A percentile compares a stretch with the other conserved stretches of the same genome.
These are phyloP conservation scores for Pelobates fuscus DNA, from an alignment of 2,113 vertebrate species.

Conservation along the genomic window DNA sequence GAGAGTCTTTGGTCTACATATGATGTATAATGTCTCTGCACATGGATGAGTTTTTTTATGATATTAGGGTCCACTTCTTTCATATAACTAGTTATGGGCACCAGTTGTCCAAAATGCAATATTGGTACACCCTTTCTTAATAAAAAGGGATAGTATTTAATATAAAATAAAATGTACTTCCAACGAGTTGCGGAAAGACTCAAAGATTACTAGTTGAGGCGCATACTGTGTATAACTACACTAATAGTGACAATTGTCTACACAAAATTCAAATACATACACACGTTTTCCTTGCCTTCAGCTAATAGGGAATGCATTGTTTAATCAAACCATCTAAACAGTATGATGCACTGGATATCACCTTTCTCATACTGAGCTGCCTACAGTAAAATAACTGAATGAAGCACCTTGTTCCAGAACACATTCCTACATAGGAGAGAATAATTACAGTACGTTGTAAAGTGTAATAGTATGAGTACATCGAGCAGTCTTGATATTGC, in stretches of 20 bases:
- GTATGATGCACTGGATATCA: neutral
- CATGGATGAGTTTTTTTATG: conserved; percentile 60
- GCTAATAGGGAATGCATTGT: neutral
- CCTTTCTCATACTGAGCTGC: conserved; percentile 58
- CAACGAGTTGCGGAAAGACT: conserved; percentile 68
- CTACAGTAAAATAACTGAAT: conserved; percentile 54
- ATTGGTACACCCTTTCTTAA: conserved; percentile 54
- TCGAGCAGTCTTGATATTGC: conserved; percentile 74
- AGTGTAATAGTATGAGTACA: conserved; percentile 61
- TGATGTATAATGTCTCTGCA: conserved; percentile 52
- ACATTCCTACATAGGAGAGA: conserved; percentile 42
- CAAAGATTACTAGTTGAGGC: conserved; percentile 69
- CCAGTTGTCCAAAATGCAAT: conserved; percentile 55
- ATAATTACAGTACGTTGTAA: conserved; percentile 67
- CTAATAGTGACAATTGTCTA: conserved; percentile 70
- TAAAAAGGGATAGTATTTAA: conserved; percentile 58
- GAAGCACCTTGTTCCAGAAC: conserved; percentile 55
- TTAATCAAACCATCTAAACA: neutral
- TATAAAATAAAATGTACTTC: conserved; percentile 59
- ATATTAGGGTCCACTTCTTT: conserved; percentile 55
- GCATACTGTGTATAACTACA: conserved; percentile 71
- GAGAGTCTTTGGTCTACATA: conserved; percentile 67
- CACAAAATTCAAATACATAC: conserved; percentile 58
- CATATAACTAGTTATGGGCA: conserved; percentile 55
- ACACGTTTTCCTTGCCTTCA: conserved; percentile 51